Evolutionary conservation across 2,113 vertebrate species (phyloP), one percentile per base, ranked within the genome.

Genomic region (Myotis lucifugus): DNA sequence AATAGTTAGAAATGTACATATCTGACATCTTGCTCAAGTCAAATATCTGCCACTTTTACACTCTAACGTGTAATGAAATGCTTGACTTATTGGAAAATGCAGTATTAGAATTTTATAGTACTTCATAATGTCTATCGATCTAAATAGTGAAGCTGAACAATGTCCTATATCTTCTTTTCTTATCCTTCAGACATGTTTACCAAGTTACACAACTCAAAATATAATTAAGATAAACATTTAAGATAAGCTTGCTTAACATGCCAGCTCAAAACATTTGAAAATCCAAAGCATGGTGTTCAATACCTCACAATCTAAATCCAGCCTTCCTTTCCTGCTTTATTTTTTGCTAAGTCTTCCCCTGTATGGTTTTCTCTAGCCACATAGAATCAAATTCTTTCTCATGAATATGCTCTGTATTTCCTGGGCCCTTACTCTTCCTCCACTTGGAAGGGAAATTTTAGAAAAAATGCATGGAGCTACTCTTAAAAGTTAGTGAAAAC

Each of bases 211-310:
- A 69, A 37, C 37, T 40, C 52, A 76, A 82, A 84, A 64, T 12
- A n/a, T 42, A 50, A 81, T 32, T 5, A 77, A 94, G 77, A 74
- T 1, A 54, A 42, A 13, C 12, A 25, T 70, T 91, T 78, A 42
- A 77, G 11, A n/a, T 72, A 83, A 91, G 18, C 1, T 32, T 78
- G 5, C 18, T 84, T 67, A 42, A 67, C 15, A 72, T 8, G 19
- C 6, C 10, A 56, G 25, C 37, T 93, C 48, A 86, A 91, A 95
- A 25, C 78, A 89, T 46, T 84, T 83, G 69, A 56, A 96, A 88
- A 13, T 9, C 42, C 4, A 37, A 27, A 64, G 10, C 54, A 70
- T 42, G 61, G 25, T 52, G 19, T 34, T 93, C 34, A 61, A 91
- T 61, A 9, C 4, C 27, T 87, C 59, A 70, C 8, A 72, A 19